Conservation (phyloP, 1,140 invertebrate species). For the Drosophila equinoxialis region DNA sequence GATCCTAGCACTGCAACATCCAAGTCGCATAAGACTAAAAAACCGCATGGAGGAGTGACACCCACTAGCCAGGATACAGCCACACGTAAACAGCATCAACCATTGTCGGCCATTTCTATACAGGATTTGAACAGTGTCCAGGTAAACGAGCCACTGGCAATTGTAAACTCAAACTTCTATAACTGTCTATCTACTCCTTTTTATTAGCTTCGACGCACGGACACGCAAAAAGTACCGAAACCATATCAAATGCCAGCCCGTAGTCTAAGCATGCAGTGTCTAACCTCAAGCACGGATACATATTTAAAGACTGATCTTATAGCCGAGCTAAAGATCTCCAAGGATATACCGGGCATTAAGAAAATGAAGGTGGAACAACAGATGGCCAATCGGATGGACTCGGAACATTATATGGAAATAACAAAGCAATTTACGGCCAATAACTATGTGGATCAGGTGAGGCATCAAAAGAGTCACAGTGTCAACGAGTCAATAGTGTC, state of each 20-base stretch:
- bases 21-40: conserved; percentile 68
- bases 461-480: conserved; percentile 17
- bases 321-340: conserved; percentile 94
- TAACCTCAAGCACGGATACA: conserved; percentile 87
- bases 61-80: conserved; percentile 84
- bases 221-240: conserved; percentile 89
- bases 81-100: conserved; percentile 86
- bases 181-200: neutral
- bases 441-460: conserved; percentile 94
- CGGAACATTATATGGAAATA: conserved; percentile 92
- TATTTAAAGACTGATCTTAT: conserved; percentile 94
- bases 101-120: conserved; percentile 91
- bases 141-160: conserved; percentile 40
- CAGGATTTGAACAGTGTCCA: conserved; percentile 93
- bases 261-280: conserved; percentile 88
- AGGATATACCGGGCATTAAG: conserved; percentile 94
- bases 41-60: conserved; percentile 70
- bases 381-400: conserved; percentile 90
- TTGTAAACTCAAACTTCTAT: neutral
- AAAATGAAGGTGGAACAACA: conserved; percentile 95
- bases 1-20: conserved; percentile 42
- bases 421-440: conserved; percentile 92
- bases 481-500: too few relatives aligned
- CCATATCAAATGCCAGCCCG: conserved; percentile 90
- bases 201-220: conserved; percentile 87